Evolutionary conservation across 2,797 vertebrate species (phyloP), one percentile per base, ranked within the genome.

Genomic region (Tinamus major): DNA sequence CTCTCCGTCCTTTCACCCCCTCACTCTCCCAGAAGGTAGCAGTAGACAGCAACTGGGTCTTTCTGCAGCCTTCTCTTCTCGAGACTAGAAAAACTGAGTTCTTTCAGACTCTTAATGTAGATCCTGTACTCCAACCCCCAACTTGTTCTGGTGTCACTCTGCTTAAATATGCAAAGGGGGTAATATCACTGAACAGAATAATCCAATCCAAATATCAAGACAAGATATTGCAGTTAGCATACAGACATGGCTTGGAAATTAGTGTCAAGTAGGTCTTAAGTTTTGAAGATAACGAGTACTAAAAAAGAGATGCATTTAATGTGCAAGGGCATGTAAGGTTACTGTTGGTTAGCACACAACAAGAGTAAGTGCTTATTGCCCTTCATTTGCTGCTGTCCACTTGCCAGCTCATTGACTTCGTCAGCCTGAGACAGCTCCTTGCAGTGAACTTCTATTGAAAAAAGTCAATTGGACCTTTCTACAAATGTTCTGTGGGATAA

Each of bases 1-100:
- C 26, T 6, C 13, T 83, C 8, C 13, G 5, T 81, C 14, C 75
- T 74, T 19, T 35, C 48, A 24, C 48, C 24, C 48, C 26, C 70
- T 79, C 31, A 48, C 11, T 1, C 7, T 68, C n/a, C 9, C 1
- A 2, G 53, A 2, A 69, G 12, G 5, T 2, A 2, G 4, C 24
- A 81, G 9, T 61, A 13, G 55, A 27, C 5, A 79, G 21, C 9
- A 48, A 1, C n/a, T 49, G 37, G 19, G n/a, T n/a, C 1, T 39
- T 19, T 75, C 26, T 21, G 71, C 68, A 58, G 14, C 16, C 81
- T 53, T 35, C 42, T 81, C 64, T 89, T n/a, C 46, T 63, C 44
- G 46, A 85, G 39, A 68, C 9, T 76, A 9, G 37, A 79, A n/a
- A 82, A 87, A 20, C 12, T 4, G 29, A 64, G 5, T 89, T 35